Base-by-base conservation (phyloP, 2,797 vertebrate genomes). In the Lacerta bilineata region DNA sequence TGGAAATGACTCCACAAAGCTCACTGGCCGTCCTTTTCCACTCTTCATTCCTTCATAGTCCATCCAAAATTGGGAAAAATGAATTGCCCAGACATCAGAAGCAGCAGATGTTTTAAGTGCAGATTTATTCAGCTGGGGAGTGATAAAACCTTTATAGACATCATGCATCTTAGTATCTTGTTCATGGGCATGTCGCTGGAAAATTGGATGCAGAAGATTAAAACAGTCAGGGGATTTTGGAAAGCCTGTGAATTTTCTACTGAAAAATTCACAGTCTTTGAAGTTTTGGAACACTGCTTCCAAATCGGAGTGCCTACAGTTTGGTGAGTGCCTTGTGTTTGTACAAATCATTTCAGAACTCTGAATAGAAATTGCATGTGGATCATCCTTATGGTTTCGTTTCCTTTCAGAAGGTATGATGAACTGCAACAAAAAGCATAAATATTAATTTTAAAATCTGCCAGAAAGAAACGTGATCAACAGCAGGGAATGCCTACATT, bases 281-380 rank as follows among this genome's bases (percentile, higher is more conserved):
- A 99, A 99, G 81, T 98, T 98, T 93, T 98, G 98, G 93, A 99
- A 97, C 90, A 99, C 96, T 88, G 98, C 96, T 96, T 99, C 98
- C 0, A 99, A 97, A 94, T 99, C 97, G 55, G 98, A 98, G 89
- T 98, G 98, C 8, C 98, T 97, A 96, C 99, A 99, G 93, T 98
- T 98, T 6, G 98, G 92, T 0, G 98, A 97, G 88, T 98, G 98
- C 41, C 99, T 98, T 1, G 98, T 98, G 95, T 99, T 99, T 0
- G 98, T 99, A 89, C 98, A 98, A 89, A 98, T 98, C 98, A 99
- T 98, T 96, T 99, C 99, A 17, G 99, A 99, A 27, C 98, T 99
- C 96, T 99, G 99, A 93, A 99, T 95, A 1, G 99, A 99, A 95
- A 99, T 87, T 84, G 98, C 98, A 93, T 93, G 95, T n/a, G 98